A percentile compares a stretch with the other conserved stretches of the same genome.
phyloP scores from a whole-genome alignment of 2,113 vertebrate genomes.

The Xiphias gladius region DNA sequence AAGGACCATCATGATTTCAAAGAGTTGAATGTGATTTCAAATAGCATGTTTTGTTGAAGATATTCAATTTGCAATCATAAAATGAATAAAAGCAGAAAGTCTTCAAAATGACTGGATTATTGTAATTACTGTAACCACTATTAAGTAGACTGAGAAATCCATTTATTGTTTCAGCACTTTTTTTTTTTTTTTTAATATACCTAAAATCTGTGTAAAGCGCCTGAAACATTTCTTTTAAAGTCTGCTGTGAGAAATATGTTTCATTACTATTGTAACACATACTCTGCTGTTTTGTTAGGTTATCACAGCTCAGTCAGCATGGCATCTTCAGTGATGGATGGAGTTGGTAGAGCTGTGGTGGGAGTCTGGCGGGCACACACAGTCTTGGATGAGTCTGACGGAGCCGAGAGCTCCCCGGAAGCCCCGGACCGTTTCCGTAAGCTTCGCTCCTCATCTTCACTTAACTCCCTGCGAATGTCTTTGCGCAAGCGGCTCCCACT shows the following conservation, averaged over 20 bases:
- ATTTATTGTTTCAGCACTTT: not conserved
- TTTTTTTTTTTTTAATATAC: not conserved
- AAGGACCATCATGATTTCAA: not conserved
- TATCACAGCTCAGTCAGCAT: constrained; percentile 35
- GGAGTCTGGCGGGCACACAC: constrained; percentile 86
- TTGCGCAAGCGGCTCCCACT: constrained; percentile 89
- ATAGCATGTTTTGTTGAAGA: too few species aligned
- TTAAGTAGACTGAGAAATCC: not conserved
- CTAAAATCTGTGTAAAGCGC: not conserved
- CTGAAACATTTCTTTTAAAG: not conserved
- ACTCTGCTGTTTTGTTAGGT: not conserved
- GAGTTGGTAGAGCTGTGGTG: constrained; percentile 76
- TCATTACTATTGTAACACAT: not conserved
- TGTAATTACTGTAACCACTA: not conserved
- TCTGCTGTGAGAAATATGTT: not conserved
- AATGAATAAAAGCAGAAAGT: too few species aligned
- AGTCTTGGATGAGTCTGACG: constrained; percentile 84
- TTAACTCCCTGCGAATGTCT: constrained; percentile 88
- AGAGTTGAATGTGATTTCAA: not conserved
- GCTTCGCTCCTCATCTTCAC: constrained; percentile 80
- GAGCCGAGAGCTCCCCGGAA: constrained; percentile 82
- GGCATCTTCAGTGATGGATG: constrained; percentile 81
- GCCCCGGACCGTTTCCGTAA: constrained; percentile 78
- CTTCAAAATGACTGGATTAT: not conserved
- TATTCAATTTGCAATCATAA: too few species aligned